A percentile compares a stretch with the other conserved stretches of the same genome.
Evolutionary conservation across 2,888 invertebrate genomes (phyloP).

Genomic region (Phalangium opilio): DNA sequence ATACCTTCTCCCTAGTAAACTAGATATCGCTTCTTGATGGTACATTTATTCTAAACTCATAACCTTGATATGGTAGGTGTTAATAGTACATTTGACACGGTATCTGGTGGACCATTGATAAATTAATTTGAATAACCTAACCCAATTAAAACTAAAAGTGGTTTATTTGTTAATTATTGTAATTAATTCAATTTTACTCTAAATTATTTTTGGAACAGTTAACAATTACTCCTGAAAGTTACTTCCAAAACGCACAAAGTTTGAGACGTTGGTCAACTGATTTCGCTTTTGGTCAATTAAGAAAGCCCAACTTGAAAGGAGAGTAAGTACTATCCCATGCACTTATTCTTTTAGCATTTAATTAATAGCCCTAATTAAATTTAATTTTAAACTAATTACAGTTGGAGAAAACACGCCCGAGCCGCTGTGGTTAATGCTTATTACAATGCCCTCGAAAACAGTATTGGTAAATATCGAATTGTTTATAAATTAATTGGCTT

Average conservation of each 20-base stretch:
- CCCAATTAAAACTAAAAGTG: too few species aligned
- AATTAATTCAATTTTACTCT: too few species aligned
- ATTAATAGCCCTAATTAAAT: neutral
- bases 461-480: slow-evolving; percentile 48
- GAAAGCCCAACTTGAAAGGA: slow-evolving; percentile 39
- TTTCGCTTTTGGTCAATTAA: slow-evolving; percentile 56
- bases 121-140: too few species aligned
- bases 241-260: slow-evolving; percentile 58
- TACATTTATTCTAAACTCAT: too few species aligned
- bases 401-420: slow-evolving; percentile 63
- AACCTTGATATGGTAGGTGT: too few species aligned
- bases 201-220: slow-evolving; percentile 36
- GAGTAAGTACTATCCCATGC: slow-evolving; percentile 11
- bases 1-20: too few species aligned
- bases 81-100: too few species aligned
- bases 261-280: slow-evolving; percentile 64
- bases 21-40: too few species aligned
- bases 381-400: slow-evolving; percentile 3
- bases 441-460: slow-evolving; percentile 70
- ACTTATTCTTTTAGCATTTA: neutral
- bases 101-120: too few species aligned
- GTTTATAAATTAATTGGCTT: neutral
- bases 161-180: too few species aligned
- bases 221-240: slow-evolving; percentile 50
- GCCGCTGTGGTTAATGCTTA: slow-evolving; percentile 74